Evolutionary conservation across 2,797 vertebrate species (phyloP), one percentile per base, ranked within the genome.

Genomic region (Sebastes matsubarae): DNA sequence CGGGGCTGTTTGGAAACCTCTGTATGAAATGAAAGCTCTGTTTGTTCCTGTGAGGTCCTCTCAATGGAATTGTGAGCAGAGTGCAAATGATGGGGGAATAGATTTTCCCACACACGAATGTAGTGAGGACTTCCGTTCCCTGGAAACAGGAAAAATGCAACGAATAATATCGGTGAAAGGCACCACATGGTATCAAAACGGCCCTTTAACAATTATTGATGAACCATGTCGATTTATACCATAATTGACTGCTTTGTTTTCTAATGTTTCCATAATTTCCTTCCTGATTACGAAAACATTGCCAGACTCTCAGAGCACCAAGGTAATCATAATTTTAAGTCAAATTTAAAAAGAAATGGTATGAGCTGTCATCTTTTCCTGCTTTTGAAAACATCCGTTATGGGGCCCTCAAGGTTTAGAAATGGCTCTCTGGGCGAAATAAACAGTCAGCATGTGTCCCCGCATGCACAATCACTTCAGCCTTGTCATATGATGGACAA

Each of bases 31-130:
- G 80, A 92, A 92, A 90, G 80, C 88, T 74, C 27, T 74, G 89
- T 90, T 90, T 92, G 88, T 90, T 86, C 79, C 75, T 89, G 81
- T 76, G 79, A 80, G 82, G 81, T 88, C 81, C 75, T 72, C 92
- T 89, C 86, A 16, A 18, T 14, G 82, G 88, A 71, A 75, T 82
- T 86, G 83, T 79, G 82, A 88, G 36, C 38, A 65, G 72, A 88
- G 78, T 84, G 76, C 71, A 85, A 84, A 91, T 88, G 85, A 88
- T 75, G 68, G 25, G 67, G 77, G 77, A 38, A 74, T 70, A 89
- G 38, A 86, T 75, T 85, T 75, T 72, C 68, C 61, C 69, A 66
- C 75, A 77, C 72, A 72, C 3, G 66, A 78, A 77, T 79, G 68
- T 82, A 81, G 87, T 88, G 68, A 81, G 75, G 67, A 80, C 63